Evolutionary conservation across 2,113 vertebrate genomes (phyloP), one percentile per base, ranked within the genome.

Genomic region (Scomber japonicus): DNA sequence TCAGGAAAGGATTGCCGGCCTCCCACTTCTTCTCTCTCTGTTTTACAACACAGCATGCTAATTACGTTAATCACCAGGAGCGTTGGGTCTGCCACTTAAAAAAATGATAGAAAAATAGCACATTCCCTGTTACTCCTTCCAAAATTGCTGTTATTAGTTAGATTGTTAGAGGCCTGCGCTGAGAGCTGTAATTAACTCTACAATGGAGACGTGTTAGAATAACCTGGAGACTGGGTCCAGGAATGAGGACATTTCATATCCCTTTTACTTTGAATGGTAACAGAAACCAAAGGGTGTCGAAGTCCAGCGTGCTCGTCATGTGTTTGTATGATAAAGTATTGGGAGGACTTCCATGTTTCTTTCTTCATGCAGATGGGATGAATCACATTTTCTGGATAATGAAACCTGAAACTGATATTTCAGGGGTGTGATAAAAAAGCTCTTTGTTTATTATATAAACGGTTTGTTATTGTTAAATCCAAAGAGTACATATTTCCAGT

Each of bases 1-100:
- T n/a, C 15, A 63, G 40, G 60, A 53, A 19, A 24, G 53, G 67
- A 68, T 71, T 49, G 2, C 27, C n/a, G 53, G 10, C 63, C 68
- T 55, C 67, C 24, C 24, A 57, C 44, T 15, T 70, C 59, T n/a
- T 67, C 27, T 17, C 21, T 65, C 7, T 19, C 35, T 40, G 35
- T 40, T 44, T 13, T 60, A 59, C 62, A 21, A 17, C 31, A 45
- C 7, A 3, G 27, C 31, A 71, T 48, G 24, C 13, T 60, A 50
- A 60, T 67, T 24, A 1, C 15, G n/a, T 55, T 56, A 24, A 30
- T 69, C 53, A n/a, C n/a, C 27, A n/a, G 21, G 12, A 55, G 14
- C 3, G 17, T 15, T 48, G 17, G 15, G 27, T 48, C 0, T 55
- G 8, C 24, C n/a, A n/a, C 27, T 46, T 27, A 11, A 9, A 30